Percentiles rank a stretch among this genome's conserved stretches.
Evolutionary conservation across 2,113 vertebrate species (phyloP).

Genomic region (Stigmatopora argus): DNA sequence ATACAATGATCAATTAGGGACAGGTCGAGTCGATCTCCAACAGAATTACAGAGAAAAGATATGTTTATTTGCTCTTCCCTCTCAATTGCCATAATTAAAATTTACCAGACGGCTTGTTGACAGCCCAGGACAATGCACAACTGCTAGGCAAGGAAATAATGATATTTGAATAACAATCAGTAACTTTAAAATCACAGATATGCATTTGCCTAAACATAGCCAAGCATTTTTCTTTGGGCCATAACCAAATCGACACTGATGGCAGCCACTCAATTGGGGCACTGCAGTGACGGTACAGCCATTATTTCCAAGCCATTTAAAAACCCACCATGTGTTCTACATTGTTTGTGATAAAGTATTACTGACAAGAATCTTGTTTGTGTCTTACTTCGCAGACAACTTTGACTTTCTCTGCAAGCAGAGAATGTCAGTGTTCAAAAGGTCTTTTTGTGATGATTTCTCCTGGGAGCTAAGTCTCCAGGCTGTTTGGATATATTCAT

Average conservation of each 20-base stretch:
- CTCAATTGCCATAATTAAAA: slow-evolving; percentile 74
- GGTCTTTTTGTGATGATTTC: slow-evolving; percentile 53
- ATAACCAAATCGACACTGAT: too few species aligned
- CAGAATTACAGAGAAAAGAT: slow-evolving; percentile 27
- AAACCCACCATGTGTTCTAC: background rate
- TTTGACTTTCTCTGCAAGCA: slow-evolving; percentile 42
- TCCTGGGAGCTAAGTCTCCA: slow-evolving; percentile 45
- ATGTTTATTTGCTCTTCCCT: slow-evolving; percentile 59
- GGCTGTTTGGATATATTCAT: slow-evolving; percentile 44
- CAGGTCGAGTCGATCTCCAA: slow-evolving; percentile 49
- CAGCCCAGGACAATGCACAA: slow-evolving; percentile 50
- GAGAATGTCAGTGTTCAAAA: slow-evolving; percentile 39
- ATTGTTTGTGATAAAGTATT: slow-evolving; percentile 19
- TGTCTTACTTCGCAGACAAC: slow-evolving; percentile 27
- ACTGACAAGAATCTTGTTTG: slow-evolving; percentile 25
- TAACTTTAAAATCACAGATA: background rate
- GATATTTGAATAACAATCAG: slow-evolving; percentile 50
- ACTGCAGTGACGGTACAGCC: background rate
- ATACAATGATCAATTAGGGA: slow-evolving; percentile 53
- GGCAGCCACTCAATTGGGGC: background rate
- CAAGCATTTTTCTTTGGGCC: too few species aligned
- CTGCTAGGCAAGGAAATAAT: slow-evolving; percentile 52
- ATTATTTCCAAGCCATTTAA: background rate
- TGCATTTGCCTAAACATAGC: background rate
- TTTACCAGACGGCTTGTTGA: slow-evolving; percentile 52